Evolutionary conservation across 2,888 invertebrate species (phyloP).

Genomic region (Parasteatoda lunata): DNA sequence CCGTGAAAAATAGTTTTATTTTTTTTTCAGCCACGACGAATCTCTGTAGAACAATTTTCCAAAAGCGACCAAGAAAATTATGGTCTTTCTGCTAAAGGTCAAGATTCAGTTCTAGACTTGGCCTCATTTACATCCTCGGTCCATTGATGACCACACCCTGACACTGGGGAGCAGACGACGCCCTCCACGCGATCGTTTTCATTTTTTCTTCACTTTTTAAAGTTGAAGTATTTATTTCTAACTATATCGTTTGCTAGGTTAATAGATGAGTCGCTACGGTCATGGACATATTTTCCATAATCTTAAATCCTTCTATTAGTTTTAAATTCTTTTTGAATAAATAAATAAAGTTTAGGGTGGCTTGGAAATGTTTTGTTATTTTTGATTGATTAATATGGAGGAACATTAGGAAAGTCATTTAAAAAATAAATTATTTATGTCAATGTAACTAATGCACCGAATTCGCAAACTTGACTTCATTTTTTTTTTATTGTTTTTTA

Average conservation of each 20-base stretch:
- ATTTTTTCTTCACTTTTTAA: not conserved
- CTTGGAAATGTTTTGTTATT: too few species aligned
- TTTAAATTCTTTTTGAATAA: too few species aligned
- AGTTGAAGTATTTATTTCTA: not conserved
- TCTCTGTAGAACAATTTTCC: not conserved
- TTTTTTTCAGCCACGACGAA: not conserved
- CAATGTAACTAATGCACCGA: too few species aligned
- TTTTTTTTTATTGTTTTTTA: too few species aligned
- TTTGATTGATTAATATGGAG: too few species aligned
- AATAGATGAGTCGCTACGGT: slow-evolving; percentile 21
- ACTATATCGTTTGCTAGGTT: not conserved
- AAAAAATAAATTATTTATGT: too few species aligned
- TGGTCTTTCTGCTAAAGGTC: slow-evolving; percentile 40
- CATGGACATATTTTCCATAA: slow-evolving; percentile 4
- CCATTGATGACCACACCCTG: slow-evolving; percentile 48
- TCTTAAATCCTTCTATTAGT: too few species aligned
- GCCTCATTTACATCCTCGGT: slow-evolving; percentile 57
- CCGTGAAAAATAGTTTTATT: not conserved
- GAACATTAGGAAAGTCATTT: too few species aligned
- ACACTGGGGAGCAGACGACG: slow-evolving; percentile 13
- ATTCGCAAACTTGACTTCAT: too few species aligned
- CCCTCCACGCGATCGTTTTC: not conserved
- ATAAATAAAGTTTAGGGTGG: too few species aligned
- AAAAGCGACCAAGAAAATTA: slow-evolving; percentile 3
- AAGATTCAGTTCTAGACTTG: slow-evolving; percentile 45